A percentile compares a stretch with the other conserved stretches of the same genome.
Evolutionary conservation across 2,888 invertebrate genomes (phyloP).

Genomic region (Ctena decussata): DNA sequence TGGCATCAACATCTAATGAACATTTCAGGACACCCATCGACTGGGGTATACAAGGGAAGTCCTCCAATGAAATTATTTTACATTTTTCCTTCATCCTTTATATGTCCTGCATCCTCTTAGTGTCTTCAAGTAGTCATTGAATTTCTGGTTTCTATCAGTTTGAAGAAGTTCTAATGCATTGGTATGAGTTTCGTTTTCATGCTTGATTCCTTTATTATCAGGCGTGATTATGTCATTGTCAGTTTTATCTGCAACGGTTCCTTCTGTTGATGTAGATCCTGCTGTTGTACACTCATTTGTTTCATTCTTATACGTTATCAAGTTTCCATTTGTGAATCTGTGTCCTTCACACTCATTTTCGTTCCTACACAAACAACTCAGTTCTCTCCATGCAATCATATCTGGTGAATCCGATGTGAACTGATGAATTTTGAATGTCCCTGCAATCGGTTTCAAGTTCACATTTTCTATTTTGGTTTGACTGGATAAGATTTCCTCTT

Average conservation of each 20-base stretch:
- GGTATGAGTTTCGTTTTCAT: not conserved
- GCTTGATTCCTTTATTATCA: not conserved
- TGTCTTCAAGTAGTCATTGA: not conserved
- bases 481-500: not conserved
- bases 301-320: not conserved
- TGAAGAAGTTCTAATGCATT: not conserved
- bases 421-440: slow-evolving; percentile 29
- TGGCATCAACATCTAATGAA: not conserved
- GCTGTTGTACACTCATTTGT: not conserved
- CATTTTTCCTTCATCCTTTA: not conserved
- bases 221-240: not conserved
- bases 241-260: not conserved
- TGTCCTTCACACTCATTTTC: slow-evolving; percentile 16
- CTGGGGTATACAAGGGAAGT: slow-evolving; percentile 9
- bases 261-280: not conserved
- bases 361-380: slow-evolving; percentile 26
- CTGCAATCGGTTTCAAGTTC: slow-evolving; percentile 9
- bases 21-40: not conserved
- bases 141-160: not conserved
- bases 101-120: not conserved
- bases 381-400: not conserved
- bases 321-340: not conserved
- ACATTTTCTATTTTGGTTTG: slow-evolving; percentile 6
- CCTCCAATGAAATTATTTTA: not conserved
- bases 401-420: not conserved